Evolutionary conservation across 2,888 invertebrate genomes (phyloP), one percentile per base, ranked within the genome.

Genomic region (Macaria liturata): DNA sequence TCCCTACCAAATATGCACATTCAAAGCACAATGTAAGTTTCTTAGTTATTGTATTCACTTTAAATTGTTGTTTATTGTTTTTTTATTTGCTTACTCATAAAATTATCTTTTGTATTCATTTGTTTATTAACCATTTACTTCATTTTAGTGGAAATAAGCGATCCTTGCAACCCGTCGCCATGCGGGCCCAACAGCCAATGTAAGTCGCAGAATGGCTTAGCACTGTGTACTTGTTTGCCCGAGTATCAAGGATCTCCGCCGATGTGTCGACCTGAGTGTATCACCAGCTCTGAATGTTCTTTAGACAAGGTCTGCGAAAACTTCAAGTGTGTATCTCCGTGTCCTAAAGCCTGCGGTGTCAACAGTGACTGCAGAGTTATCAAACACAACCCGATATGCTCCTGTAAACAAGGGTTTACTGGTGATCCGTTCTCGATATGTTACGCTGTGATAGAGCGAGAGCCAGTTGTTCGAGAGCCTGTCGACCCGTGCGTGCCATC

Each of bases 121-220:
- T 20, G 20, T 20, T 20, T 20, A 20, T 20, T 20, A 20, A 20
- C 20, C 20, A 39, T 8, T 39, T 39, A 8, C 39, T 8, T 65
- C 67, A 71, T 62, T 53, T 86, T 76, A 91, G 90, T 67, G 54
- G 84, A 86, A 65, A 73, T 75, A 57, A 68, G 67, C 8, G 87
- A 90, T 43, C 89, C 93, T 1, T 94, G 94, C 75, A 85, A 94
- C 68, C 97, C 97, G 48, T 95, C 95, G 37, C 96, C 96, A 3
- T 97, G 97, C 79, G 97, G 97, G 37, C 94, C 96, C 9, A 95
- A 96, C 78, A 94, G 94, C 60, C 92, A 93, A 72, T 95, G 94
- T 76, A 91, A 86, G 70, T 85, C 91, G 60, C 86, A 91, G 65
- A 93, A 93, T 71, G 87, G 87, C 46, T 81, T 94, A 78, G 94